Evolutionary conservation across 2,113 vertebrate species (phyloP).

Genomic region (Rissa tridactyla): DNA sequence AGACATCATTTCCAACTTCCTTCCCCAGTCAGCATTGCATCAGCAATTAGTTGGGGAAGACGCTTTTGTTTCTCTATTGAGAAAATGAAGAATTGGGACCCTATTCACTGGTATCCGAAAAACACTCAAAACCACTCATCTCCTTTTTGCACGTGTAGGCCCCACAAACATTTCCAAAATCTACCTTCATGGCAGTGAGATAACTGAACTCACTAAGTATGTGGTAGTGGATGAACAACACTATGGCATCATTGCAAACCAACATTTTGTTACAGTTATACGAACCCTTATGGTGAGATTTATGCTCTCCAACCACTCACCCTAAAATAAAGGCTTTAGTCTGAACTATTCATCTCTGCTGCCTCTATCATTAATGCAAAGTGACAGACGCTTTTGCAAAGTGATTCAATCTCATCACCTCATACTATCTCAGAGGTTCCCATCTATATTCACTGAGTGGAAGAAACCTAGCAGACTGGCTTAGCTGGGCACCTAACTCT

Average conservation of each 20-base stretch:
- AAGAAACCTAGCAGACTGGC: neutral
- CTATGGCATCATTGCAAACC: neutral
- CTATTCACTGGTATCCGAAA: neutral
- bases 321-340: neutral
- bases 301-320: neutral
- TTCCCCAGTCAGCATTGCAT: neutral
- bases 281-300: neutral
- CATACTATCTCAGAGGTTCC: neutral
- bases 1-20: neutral
- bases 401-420: neutral
- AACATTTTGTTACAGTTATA: neutral
- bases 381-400: neutral
- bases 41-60: neutral
- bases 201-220: neutral
- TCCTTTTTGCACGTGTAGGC: neutral
- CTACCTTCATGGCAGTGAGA: neutral
- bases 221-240: neutral
- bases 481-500: neutral
- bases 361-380: neutral
- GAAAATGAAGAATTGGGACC: neutral
- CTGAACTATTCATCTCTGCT: neutral
- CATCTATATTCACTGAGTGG: neutral
- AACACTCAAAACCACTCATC: neutral
- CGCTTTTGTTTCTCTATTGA: neutral
- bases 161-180: neutral